Percentiles rank a stretch among this genome's conserved stretches.
phyloP scores from a whole-genome alignment of 1,140 invertebrate species.

The Rhyzopertha dominica region DNA sequence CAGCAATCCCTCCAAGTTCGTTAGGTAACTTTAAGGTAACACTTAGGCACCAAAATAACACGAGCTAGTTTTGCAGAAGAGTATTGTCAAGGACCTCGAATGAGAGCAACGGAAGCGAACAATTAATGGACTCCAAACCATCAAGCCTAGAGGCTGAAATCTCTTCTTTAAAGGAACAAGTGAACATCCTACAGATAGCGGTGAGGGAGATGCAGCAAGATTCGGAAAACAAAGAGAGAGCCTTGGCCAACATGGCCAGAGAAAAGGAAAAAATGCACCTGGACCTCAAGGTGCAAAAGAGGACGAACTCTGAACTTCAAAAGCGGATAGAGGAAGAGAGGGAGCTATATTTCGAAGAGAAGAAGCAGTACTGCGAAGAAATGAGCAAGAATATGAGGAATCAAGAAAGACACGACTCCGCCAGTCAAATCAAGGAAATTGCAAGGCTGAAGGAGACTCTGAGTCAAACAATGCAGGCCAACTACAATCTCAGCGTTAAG shows the following conservation, averaged over 20 bases:
- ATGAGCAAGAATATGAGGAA: conserved; percentile 38
- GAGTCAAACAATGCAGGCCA: conserved; percentile 42
- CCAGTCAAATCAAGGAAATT: conserved; percentile 25
- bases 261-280: conserved; percentile 35
- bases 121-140: too few relatives aligned
- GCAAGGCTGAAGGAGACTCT: conserved; percentile 34
- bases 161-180: conserved; percentile 35
- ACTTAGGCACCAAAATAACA: too few relatives aligned
- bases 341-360: conserved; percentile 41
- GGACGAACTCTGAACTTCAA: conserved; percentile 32
- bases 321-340: conserved; percentile 42
- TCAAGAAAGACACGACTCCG: conserved; percentile 12
- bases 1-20: too few relatives aligned
- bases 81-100: too few relatives aligned
- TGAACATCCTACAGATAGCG: conserved; percentile 33
- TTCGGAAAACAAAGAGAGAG: conserved; percentile 34
- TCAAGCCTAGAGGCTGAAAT: conserved; percentile 25
- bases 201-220: conserved; percentile 32
- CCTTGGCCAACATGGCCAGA: conserved; percentile 31
- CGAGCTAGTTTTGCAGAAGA: too few relatives aligned
- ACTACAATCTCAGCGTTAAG: conserved; percentile 45
- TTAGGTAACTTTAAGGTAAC: too few relatives aligned
- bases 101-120: too few relatives aligned
- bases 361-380: conserved; percentile 40
- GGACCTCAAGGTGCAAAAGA: conserved; percentile 34